Evolutionary conservation across 1,140 invertebrate species (phyloP).

Genomic region (Brachionus sp.): DNA sequence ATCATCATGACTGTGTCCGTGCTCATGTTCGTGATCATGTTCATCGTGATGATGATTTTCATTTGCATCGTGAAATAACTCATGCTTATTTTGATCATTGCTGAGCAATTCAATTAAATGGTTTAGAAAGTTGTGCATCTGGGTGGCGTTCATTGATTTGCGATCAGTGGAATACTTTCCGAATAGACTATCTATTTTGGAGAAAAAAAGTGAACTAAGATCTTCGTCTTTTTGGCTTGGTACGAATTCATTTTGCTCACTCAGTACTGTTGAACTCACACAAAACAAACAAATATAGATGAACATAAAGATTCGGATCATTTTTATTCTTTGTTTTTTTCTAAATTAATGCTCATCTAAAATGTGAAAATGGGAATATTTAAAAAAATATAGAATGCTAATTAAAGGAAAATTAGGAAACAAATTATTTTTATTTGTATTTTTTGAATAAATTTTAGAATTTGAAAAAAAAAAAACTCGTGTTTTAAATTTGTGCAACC

Average conservation of each 20-base stretch:
- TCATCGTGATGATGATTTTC: background rate
- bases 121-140: background rate
- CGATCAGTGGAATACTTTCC: slow-evolving; percentile 5
- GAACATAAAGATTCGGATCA: background rate
- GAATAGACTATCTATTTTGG: background rate
- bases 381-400: background rate
- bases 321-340: background rate
- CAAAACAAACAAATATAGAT: background rate
- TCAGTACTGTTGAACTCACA: background rate
- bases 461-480: slow-evolving; percentile 15
- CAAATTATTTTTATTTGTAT: background rate
- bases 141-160: background rate
- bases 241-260: background rate
- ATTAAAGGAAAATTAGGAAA: background rate
- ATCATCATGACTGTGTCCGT: background rate
- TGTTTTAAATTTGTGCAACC: background rate
- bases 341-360: background rate
- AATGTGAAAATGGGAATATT: slow-evolving; percentile 19
- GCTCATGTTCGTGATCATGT: slow-evolving; percentile 14
- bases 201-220: background rate
- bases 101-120: slow-evolving; percentile 16
- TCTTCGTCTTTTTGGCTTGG: background rate
- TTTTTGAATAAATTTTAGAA: background rate
- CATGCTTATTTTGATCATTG: background rate
- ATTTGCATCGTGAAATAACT: background rate